Percentiles rank a stretch among this genome's conserved stretches.
These are phyloP conservation scores for Drosophila siamana DNA, from an alignment of 2,888 invertebrate genomes.

Conservation along the genomic window DNA sequence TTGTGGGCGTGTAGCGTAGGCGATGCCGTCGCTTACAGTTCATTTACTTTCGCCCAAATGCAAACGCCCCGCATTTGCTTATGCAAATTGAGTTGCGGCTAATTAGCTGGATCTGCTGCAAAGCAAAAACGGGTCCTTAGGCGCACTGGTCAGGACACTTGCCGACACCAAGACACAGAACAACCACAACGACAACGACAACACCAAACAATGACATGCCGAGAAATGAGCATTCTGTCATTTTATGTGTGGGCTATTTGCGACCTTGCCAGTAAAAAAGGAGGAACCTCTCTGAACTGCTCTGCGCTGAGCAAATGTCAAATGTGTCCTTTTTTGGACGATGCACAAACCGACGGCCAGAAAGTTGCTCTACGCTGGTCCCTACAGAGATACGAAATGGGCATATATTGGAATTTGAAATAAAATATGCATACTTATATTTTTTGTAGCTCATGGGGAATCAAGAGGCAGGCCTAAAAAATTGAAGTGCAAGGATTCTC, in stretches of 20 bases:
- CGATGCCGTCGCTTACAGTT: constrained; percentile 61
- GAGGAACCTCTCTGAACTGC: constrained; percentile 29
- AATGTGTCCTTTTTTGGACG: constrained; percentile 41
- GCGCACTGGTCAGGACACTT: constrained; percentile 23
- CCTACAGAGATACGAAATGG: constrained; percentile 15
- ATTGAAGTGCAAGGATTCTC: neutral
- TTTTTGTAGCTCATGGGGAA: constrained; percentile 30
- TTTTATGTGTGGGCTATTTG: constrained; percentile 16
- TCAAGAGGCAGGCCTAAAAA: constrained; percentile 4
- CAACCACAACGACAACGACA: neutral
- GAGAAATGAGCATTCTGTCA: constrained; percentile 41
- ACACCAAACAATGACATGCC: constrained; percentile 13
- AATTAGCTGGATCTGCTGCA: constrained; percentile 58
- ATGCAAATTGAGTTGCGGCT: constrained; percentile 65
- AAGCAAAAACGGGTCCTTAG: constrained; percentile 25
- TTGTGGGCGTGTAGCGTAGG: constrained; percentile 50
- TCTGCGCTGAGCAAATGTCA: constrained; percentile 53
- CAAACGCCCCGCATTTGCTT: constrained; percentile 53
- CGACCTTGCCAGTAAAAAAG: constrained; percentile 32
- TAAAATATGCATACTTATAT: constrained; percentile 3
- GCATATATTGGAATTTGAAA: constrained; percentile 40
- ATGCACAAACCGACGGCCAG: constrained; percentile 16
- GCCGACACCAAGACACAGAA: constrained; percentile 3
- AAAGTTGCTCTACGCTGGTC: neutral
- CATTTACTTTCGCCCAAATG: constrained; percentile 56